phyloP scores from a whole-genome alignment of 1,140 invertebrate species.

The Muscidifurax raptorellus region DNA sequence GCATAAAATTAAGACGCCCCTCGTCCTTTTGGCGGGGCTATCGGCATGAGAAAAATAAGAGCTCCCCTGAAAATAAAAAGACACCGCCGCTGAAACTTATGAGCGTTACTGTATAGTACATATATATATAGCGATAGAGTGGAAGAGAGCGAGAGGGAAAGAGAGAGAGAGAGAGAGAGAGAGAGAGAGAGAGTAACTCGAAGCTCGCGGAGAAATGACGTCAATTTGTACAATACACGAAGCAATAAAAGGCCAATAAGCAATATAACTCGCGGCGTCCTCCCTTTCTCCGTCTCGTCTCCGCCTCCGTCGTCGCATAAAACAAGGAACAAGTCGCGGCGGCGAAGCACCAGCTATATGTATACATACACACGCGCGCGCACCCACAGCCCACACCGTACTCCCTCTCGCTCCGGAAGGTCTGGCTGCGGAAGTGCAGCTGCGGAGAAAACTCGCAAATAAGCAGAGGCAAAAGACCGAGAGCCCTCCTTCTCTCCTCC shows the following conservation, averaged over 20 bases:
- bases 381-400: no score
- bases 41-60: no score
- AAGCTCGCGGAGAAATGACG: conserved; percentile 3
- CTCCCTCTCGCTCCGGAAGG: no score
- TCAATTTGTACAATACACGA: conserved; percentile 35
- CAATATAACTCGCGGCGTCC: conserved; percentile 27
- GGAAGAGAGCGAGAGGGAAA: no score
- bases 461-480: not conserved
- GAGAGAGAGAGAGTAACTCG: no score
- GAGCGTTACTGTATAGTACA: not conserved
- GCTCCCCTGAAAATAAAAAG: not conserved
- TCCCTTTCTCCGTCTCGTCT: not conserved
- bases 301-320: conserved; percentile 11
- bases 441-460: conserved; percentile 19
- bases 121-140: no score
- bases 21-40: no score
- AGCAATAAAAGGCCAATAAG: conserved; percentile 41
- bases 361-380: no score
- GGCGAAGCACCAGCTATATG: no score
- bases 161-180: no score
- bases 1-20: not conserved
- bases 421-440: not conserved
- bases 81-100: not conserved
- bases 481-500: not conserved
- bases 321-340: conserved; percentile 19